These are phyloP conservation scores for Luperina nickerlii DNA, from an alignment of 2,888 invertebrate species.

Conservation along the genomic window DNA sequence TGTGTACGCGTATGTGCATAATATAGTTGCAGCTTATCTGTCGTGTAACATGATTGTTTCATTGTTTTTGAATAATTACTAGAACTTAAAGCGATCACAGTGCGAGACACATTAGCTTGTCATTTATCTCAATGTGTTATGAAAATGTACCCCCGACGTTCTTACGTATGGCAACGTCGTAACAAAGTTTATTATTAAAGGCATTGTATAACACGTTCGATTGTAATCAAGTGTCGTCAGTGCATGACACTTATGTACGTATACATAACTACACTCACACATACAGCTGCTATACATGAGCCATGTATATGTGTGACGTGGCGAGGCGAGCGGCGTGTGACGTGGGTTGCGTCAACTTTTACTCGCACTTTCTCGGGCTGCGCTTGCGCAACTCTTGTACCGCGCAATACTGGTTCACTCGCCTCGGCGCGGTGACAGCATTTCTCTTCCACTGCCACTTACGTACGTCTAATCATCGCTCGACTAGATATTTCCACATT, in stretches of 20 bases:
- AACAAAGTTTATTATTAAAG: constrained; percentile 74
- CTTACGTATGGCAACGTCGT: constrained; percentile 68
- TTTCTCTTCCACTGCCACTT: constrained; percentile 73
- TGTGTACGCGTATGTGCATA: constrained; percentile 4
- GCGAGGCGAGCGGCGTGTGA: constrained; percentile 78
- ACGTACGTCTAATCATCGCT: constrained; percentile 41
- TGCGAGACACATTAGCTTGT: constrained; percentile 49
- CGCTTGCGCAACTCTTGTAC: constrained; percentile 86
- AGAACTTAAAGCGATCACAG: constrained; percentile 45
- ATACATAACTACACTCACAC: constrained; percentile 67
- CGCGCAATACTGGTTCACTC: constrained; percentile 85
- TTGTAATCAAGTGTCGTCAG: constrained; percentile 84
- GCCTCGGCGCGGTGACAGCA: constrained; percentile 79
- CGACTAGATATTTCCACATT: constrained; percentile 24
- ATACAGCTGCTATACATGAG: constrained; percentile 45
- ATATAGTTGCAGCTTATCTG: constrained; percentile 18
- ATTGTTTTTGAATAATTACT: constrained; percentile 56
- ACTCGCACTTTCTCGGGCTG: constrained; percentile 89
- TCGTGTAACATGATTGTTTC: constrained; percentile 37
- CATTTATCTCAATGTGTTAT: constrained; percentile 65
- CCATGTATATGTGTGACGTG: constrained; percentile 76
- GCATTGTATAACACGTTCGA: constrained; percentile 83
- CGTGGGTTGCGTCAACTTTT: constrained; percentile 90
- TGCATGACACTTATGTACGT: constrained; percentile 75
- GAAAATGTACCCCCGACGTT: constrained; percentile 64